A percentile compares a stretch with the other conserved stretches of the same genome.
Conservation (phyloP, 2,888 invertebrate genomes). For the Tortricodes alternella region DNA sequence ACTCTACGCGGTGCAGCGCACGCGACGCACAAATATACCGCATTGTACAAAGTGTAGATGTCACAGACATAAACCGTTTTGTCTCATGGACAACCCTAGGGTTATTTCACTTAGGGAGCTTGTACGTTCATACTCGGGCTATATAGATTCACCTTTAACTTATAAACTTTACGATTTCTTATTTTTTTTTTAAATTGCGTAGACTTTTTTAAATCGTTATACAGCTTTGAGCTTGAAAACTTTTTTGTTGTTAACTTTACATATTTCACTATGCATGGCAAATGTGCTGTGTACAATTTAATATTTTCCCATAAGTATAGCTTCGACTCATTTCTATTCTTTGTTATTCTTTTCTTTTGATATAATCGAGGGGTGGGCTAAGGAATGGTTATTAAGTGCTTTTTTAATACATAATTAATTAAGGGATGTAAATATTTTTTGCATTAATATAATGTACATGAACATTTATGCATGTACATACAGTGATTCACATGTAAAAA, state of each 20-base stretch:
- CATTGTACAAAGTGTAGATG: constrained; percentile 68
- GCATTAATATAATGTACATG: constrained; percentile 69
- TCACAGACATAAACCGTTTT: constrained; percentile 58
- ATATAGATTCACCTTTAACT: constrained; percentile 49
- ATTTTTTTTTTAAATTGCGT: constrained; percentile 34
- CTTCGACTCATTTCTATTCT: constrained; percentile 38
- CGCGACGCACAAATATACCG: constrained; percentile 48
- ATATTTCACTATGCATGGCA: constrained; percentile 43
- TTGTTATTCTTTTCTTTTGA: constrained; percentile 42
- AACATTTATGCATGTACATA: constrained; percentile 67
- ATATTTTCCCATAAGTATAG: constrained; percentile 40
- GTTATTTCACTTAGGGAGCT: constrained; percentile 61
- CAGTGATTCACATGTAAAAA: constrained; percentile 62
- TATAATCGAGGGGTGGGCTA: constrained; percentile 51
- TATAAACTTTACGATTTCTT: constrained; percentile 41
- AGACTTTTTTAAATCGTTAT: constrained; percentile 24
- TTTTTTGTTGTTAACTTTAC: constrained; percentile 34
- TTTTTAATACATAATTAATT: constrained; percentile 65
- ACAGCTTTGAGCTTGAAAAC: constrained; percentile 31
- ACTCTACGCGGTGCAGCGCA: constrained; percentile 49
- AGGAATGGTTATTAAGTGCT: constrained; percentile 69
- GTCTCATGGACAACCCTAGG: constrained; percentile 59
- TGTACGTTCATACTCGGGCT: constrained; percentile 59
- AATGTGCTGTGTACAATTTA: constrained; percentile 39
- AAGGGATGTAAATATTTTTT: constrained; percentile 78